Conservation (phyloP, 2,888 invertebrate genomes). For the Dicranocentrus wangi region DNA sequence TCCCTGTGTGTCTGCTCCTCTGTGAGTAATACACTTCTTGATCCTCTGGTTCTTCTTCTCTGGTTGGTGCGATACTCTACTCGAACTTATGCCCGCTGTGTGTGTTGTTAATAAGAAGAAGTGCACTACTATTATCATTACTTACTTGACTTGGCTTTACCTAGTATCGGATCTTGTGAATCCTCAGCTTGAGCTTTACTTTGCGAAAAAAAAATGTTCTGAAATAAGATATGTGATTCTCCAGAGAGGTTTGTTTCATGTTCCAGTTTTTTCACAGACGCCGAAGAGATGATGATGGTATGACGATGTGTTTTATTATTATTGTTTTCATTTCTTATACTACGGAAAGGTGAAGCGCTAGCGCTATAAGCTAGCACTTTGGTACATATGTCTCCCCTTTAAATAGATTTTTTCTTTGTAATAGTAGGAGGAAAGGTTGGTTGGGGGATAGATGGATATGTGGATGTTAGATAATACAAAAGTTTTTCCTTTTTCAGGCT, state of each 20-base stretch:
- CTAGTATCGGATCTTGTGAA: not conserved
- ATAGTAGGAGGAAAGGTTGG: not conserved
- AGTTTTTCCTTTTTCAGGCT: not conserved
- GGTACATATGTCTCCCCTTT: not conserved
- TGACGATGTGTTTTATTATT: constrained; percentile 41
- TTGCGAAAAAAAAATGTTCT: constrained; percentile 17
- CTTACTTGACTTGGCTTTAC: not conserved
- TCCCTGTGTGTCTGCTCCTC: not conserved
- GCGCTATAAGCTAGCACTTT: not conserved
- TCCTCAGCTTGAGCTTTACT: constrained; percentile 14
- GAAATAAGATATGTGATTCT: constrained; percentile 37
- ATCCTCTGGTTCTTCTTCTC: constrained; percentile 24
- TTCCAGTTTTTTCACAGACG: constrained; percentile 44
- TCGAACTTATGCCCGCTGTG: constrained; percentile 9
- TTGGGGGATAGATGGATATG: too few relatives aligned
- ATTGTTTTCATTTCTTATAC: constrained; percentile 1
- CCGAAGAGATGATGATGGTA: constrained; percentile 24
- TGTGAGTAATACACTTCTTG: constrained; percentile 13
- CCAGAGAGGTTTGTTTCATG: constrained; percentile 51
- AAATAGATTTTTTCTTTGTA: too few relatives aligned
- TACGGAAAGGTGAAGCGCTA: not conserved
- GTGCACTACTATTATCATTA: constrained; percentile 13
- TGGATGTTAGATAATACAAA: not conserved
- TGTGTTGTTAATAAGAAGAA: constrained; percentile 22
- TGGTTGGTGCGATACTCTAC: not conserved